Evolutionary conservation across 2,797 vertebrate genomes (phyloP).

Genomic region (Heteromormyrus szaboi): DNA sequence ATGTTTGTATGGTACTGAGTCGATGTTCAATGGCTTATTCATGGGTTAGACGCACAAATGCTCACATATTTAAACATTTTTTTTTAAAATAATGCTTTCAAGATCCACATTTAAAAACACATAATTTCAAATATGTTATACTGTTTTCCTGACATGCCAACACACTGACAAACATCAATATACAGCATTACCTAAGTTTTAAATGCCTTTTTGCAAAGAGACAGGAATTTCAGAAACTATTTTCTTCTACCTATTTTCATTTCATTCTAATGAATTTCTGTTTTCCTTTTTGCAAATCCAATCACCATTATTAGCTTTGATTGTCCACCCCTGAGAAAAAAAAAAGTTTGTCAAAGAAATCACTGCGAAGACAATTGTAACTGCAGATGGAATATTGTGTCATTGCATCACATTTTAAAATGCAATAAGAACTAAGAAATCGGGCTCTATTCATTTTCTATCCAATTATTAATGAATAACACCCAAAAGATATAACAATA

Average conservation of each 20-base stretch:
- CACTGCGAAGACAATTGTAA: background rate
- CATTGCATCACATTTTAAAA: background rate
- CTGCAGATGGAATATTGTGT: background rate
- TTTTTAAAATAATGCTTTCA: background rate
- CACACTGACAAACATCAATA: background rate
- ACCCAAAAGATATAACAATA: constrained; percentile 17
- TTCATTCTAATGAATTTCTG: background rate
- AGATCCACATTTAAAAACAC: background rate
- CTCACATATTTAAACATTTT: background rate
- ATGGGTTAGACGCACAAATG: background rate
- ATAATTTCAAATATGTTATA: background rate
- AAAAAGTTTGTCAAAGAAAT: background rate
- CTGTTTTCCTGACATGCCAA: background rate
- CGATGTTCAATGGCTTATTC: background rate
- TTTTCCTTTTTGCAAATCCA: background rate
- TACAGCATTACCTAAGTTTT: background rate
- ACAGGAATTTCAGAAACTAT: background rate
- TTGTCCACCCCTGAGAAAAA: background rate
- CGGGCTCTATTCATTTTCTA: background rate
- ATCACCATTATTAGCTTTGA: background rate
- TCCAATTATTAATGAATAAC: constrained; percentile 16
- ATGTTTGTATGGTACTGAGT: background rate
- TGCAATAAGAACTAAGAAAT: background rate
- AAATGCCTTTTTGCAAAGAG: background rate
- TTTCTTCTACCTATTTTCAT: background rate